phyloP scores from a whole-genome alignment of 2,113 vertebrate species.

The Phainopepla nitens region DNA sequence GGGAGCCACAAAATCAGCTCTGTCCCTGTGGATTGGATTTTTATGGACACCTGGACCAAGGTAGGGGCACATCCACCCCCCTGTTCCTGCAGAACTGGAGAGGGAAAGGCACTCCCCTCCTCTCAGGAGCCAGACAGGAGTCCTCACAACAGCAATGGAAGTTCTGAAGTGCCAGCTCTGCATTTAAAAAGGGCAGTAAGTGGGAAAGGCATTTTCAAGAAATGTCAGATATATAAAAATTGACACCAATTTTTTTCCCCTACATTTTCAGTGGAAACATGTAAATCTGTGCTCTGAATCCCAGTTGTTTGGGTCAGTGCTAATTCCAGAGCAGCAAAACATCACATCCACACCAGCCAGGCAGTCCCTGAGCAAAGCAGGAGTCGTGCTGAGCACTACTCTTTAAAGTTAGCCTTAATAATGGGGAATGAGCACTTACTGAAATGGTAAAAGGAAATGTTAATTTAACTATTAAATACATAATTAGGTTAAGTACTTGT shows the following conservation, averaged over 20 bases:
- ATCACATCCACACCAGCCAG: background rate
- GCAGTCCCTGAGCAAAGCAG: background rate
- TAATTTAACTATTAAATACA: slow-evolving; percentile 59
- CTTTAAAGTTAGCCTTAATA: slow-evolving; percentile 40
- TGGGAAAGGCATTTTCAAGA: background rate
- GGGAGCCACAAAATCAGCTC: background rate
- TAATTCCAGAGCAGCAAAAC: slow-evolving; percentile 18
- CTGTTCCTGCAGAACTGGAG: background rate
- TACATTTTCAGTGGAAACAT: background rate
- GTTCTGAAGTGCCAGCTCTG: background rate
- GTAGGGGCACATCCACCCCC: background rate
- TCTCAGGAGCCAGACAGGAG: background rate
- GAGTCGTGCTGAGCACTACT: slow-evolving; percentile 18
- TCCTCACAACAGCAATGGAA: background rate
- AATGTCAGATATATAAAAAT: background rate
- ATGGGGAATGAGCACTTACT: slow-evolving; percentile 12
- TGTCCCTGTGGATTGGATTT: background rate
- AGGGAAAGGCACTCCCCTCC: background rate
- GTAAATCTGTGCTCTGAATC: background rate
- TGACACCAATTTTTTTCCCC: accelerated
- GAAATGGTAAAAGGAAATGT: slow-evolving; percentile 56
- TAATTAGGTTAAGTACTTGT: slow-evolving; percentile 57
- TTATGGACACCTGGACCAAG: background rate
- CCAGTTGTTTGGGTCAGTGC: background rate
- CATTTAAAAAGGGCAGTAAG: background rate